These are phyloP conservation scores for Andrena camellia DNA, from an alignment of 2,888 invertebrate genomes.

Conservation along the genomic window DNA sequence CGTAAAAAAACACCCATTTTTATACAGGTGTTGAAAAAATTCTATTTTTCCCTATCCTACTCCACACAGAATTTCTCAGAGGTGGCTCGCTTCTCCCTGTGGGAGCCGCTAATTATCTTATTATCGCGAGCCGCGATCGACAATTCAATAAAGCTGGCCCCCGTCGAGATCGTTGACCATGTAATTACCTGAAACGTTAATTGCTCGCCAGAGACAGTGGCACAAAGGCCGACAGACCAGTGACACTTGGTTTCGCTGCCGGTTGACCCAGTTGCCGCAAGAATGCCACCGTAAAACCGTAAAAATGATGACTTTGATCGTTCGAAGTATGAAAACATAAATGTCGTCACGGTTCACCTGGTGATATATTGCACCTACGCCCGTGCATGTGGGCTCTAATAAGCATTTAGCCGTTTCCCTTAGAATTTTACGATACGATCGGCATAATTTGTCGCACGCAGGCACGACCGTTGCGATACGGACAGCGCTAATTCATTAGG, in stretches of 20 bases:
- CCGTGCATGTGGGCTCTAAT: slow-evolving; percentile 50
- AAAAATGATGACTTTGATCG: slow-evolving; percentile 65
- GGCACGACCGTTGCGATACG: slow-evolving; percentile 57
- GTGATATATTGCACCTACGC: slow-evolving; percentile 53
- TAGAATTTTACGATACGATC: slow-evolving; percentile 66
- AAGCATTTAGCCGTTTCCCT: slow-evolving; percentile 63
- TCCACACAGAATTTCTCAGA: background rate
- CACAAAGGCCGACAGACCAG: slow-evolving; percentile 1
- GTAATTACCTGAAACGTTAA: slow-evolving; percentile 47
- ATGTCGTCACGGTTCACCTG: slow-evolving; percentile 64
- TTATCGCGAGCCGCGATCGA: slow-evolving; percentile 15
- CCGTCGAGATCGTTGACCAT: slow-evolving; percentile 40
- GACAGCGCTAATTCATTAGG: slow-evolving; percentile 64
- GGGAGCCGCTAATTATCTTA: background rate
- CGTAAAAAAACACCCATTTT: no score
- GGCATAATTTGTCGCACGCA: slow-evolving; percentile 62
- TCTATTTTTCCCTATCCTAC: background rate
- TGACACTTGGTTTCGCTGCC: slow-evolving; percentile 48
- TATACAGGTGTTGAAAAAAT: no score
- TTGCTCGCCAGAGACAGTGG: slow-evolving; percentile 1
- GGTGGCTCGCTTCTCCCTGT: background rate
- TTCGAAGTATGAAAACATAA: slow-evolving; percentile 64
- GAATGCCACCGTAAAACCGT: slow-evolving; percentile 51
- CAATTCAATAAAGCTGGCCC: slow-evolving; percentile 9
- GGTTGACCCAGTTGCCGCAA: slow-evolving; percentile 56